phyloP scores from a whole-genome alignment of 2,888 invertebrate genomes.

The Macropis europaea region DNA sequence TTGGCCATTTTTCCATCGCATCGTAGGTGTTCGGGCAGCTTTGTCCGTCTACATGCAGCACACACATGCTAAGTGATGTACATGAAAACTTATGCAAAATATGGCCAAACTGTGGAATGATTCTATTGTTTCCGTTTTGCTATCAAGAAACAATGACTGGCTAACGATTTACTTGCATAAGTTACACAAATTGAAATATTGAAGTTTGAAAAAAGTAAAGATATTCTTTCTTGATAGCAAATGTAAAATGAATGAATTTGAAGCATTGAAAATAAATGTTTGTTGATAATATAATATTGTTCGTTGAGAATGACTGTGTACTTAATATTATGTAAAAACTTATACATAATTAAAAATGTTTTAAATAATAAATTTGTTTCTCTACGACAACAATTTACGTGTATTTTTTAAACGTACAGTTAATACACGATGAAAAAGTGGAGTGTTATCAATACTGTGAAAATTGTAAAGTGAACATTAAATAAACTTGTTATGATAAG shows the following conservation, averaged over 20 bases:
- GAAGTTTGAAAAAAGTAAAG: too few species aligned
- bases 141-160: slow-evolving; percentile 27
- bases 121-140: slow-evolving; percentile 33
- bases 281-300: not conserved
- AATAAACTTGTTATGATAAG: slow-evolving; percentile 17
- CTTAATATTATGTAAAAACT: not conserved
- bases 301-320: not conserved
- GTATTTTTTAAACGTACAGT: slow-evolving; percentile 17
- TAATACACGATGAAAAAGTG: slow-evolving; percentile 10
- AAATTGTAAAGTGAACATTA: slow-evolving; percentile 8
- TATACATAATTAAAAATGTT: not conserved
- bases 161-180: not conserved
- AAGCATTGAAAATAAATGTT: not conserved
- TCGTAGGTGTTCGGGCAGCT: slow-evolving; percentile 70
- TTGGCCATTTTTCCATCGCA: slow-evolving; percentile 77
- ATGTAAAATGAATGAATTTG: slow-evolving; percentile 20
- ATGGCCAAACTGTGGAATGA: slow-evolving; percentile 52
- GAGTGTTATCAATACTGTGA: slow-evolving; percentile 10
- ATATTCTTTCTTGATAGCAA: slow-evolving; percentile 40
- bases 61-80: slow-evolving; percentile 77
- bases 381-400: slow-evolving; percentile 4
- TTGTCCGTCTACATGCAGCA: slow-evolving; percentile 79
- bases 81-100: slow-evolving; percentile 69
- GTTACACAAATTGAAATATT: not conserved
- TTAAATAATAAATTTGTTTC: not conserved